A percentile compares a stretch with the other conserved stretches of the same genome.
phyloP scores from a whole-genome alignment of 2,888 invertebrate species.

The Cancer borealis region DNA sequence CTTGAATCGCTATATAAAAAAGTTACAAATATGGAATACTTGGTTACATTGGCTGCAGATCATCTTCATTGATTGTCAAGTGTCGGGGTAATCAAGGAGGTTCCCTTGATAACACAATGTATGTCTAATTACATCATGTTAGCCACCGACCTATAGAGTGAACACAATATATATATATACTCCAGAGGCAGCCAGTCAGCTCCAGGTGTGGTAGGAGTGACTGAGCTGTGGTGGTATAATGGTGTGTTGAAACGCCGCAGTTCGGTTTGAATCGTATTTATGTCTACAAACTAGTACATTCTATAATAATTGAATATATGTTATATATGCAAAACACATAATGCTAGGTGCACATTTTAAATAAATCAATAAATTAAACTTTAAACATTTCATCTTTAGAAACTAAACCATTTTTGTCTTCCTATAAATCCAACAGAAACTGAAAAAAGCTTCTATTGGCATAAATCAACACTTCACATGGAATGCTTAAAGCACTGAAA shows the following conservation, averaged over 20 bases:
- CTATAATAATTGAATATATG: conserved; percentile 77
- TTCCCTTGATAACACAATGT: background rate
- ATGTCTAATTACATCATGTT: background rate
- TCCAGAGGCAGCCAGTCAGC: background rate
- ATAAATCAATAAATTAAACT: conserved; percentile 76
- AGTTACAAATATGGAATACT: conserved; percentile 41
- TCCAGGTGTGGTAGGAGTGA: background rate
- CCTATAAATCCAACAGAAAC: conserved; percentile 75
- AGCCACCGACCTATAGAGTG: background rate
- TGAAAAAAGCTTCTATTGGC: conserved; percentile 76
- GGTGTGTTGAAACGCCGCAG: conserved; percentile 7
- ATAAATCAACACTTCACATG: conserved; percentile 75
- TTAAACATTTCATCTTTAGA: conserved; percentile 75
- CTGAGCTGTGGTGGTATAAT: conserved; percentile 18
- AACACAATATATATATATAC: background rate
- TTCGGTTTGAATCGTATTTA: conserved; percentile 74
- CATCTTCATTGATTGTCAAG: conserved; percentile 15
- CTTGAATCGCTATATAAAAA: conserved; percentile 41
- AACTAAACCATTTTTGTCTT: conserved; percentile 76
- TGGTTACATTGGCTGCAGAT: conserved; percentile 27
- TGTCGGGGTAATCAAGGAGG: background rate
- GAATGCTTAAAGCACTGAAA: conserved; percentile 60
- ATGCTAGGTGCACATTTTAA: conserved; percentile 77
- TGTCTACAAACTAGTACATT: conserved; percentile 77
- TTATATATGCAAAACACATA: conserved; percentile 77